phyloP scores from a whole-genome alignment of 2,888 invertebrate genomes.

The Gymnocheta viridis region DNA sequence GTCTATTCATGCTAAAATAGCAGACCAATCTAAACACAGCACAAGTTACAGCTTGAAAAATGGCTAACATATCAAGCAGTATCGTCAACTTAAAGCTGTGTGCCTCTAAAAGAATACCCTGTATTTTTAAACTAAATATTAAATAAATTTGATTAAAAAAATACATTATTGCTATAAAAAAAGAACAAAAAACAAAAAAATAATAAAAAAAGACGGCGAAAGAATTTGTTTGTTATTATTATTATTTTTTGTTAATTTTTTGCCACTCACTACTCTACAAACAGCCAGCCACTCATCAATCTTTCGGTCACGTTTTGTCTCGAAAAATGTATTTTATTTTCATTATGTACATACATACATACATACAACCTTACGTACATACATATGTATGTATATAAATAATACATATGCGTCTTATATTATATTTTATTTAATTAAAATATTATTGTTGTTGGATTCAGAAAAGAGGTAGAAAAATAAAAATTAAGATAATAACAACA shows the following conservation, averaged over 20 bases:
- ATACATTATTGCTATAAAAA: not conserved
- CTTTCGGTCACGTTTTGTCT: slow-evolving; percentile 6
- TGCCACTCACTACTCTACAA: not conserved
- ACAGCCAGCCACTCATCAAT: not conserved
- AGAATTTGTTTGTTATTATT: not conserved
- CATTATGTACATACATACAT: no score
- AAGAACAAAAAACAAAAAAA: no score
- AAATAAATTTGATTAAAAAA: not conserved
- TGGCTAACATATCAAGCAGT: no score
- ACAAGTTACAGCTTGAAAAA: no score
- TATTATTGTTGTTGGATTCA: not conserved
- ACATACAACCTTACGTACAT: no score
- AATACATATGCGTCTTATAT: no score
- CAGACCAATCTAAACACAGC: no score
- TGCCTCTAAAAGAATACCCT: no score
- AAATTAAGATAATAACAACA: not conserved
- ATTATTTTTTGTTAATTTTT: not conserved
- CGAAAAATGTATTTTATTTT: not conserved
- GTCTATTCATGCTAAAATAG: no score
- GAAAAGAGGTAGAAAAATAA: not conserved
- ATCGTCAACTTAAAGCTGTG: no score
- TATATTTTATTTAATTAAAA: not conserved
- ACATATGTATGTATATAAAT: no score
- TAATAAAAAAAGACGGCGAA: not conserved
- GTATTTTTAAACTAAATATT: no score